phyloP scores from a whole-genome alignment of 2,797 vertebrate genomes.

The Bryconaethiops microstoma region DNA sequence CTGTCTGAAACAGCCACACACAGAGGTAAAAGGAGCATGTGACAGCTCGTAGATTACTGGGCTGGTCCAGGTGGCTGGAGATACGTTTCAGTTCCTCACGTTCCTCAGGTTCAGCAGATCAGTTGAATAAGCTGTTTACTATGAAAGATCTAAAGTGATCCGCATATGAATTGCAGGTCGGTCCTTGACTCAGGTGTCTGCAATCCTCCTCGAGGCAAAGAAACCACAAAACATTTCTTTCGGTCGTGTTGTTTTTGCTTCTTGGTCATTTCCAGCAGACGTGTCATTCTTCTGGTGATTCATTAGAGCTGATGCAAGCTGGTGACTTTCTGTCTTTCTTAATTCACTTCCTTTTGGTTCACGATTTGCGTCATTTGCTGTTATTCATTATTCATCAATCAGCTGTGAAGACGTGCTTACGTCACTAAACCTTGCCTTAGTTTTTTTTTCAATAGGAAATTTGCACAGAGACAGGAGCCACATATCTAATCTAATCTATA shows the following conservation, averaged over 20 bases:
- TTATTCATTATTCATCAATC: background rate
- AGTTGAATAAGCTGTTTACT: background rate
- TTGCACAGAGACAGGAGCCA: background rate
- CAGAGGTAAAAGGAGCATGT: too few relatives aligned
- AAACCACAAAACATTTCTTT: conserved; percentile 26
- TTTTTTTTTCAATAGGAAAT: background rate
- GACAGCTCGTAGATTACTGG: background rate
- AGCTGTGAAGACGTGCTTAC: background rate
- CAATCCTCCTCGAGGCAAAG: background rate
- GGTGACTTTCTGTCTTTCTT: conserved; percentile 8
- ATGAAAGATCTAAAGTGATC: background rate
- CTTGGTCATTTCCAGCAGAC: background rate
- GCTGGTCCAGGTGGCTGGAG: background rate
- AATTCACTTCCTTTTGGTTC: background rate
- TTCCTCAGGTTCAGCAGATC: background rate
- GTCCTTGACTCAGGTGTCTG: conserved; percentile 2
- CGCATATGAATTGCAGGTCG: background rate
- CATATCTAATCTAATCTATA: conserved; percentile 13
- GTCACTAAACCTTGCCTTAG: background rate
- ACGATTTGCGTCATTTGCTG: conserved; percentile 24
- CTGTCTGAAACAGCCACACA: too few relatives aligned
- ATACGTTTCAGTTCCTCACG: background rate
- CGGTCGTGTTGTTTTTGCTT: background rate
- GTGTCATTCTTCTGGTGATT: conserved; percentile 17
- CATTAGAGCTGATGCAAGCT: conserved; percentile 14